Base-by-base conservation (phyloP, 2,113 vertebrate genomes). In the Chlorodrepanis virens region DNA sequence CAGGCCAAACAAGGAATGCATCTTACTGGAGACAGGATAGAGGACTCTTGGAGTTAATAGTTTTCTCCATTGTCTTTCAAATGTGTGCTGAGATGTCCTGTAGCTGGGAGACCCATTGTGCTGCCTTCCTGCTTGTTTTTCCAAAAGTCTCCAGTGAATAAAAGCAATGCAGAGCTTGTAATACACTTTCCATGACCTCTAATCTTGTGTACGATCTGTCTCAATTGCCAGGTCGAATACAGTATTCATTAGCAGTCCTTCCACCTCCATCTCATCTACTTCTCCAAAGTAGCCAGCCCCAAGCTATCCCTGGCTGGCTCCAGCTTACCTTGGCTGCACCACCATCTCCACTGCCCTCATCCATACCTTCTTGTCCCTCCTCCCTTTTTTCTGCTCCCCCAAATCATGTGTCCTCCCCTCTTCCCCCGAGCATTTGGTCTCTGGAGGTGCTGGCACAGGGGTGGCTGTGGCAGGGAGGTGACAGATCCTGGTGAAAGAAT, bases 121-220 rank as follows among this genome's bases (percentile, higher is more conserved):
- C 90, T 94, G 93, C 90, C 83, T 97, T 97, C 96, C 96, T 96
- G 95, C 96, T 95, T 96, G 94, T 96, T 97, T 93, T 96, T 96
- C 86, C 72, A 94, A 78, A 72, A 64, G 92, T 96, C 96, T 96
- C 94, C 95, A 87, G 92, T 95, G 96, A 97, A 95, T 94, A 95
- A 87, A 92, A 97, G 92, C 57, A 94, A 89, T 50, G 74, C 74
- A 76, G 53, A 31, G 77, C 53, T 78, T 68, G 50, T 75, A 89
- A 95, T 84, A 96, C 88, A 95, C 93, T 96, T 96, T 96, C 96
- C 90, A 37, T 96, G 94, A 96, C 95, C 96, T 87, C 86, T 96
- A 89, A 96, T 96, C 86, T 94, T 37, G 68, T 84, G 72, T 45
- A 72, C 6, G 2, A 93, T 94, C 93, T 96, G 49, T 81, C 56